Evolutionary conservation across 2,797 vertebrate species (phyloP).

Genomic region (Varecia variegata): DNA sequence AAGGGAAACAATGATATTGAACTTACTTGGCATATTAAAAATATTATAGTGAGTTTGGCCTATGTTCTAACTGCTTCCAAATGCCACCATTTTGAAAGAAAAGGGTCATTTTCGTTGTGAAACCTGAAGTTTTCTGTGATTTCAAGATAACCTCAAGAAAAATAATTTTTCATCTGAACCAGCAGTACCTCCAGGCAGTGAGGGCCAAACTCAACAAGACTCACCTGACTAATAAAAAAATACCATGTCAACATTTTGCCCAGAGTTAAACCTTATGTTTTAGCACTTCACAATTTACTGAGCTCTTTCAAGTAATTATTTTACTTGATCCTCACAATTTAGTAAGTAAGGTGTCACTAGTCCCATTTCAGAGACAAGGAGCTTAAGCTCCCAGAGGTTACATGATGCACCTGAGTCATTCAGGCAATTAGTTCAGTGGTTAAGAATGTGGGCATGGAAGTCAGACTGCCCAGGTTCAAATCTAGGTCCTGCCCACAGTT

Average conservation of each 20-base stretch:
- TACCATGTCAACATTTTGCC: neutral
- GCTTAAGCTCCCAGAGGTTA: neutral
- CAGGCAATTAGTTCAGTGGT: neutral
- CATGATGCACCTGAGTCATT: rapidly evolving
- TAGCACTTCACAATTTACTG: neutral
- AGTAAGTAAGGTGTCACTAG: neutral
- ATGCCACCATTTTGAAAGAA: neutral
- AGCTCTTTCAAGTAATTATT: neutral
- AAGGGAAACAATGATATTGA: neutral
- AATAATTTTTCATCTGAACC: neutral
- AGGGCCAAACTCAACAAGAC: neutral
- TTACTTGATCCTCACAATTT: neutral
- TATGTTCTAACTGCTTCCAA: neutral
- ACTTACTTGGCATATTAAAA: neutral
- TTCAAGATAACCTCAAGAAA: neutral
- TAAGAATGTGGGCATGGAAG: neutral
- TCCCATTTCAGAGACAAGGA: neutral
- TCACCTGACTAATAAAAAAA: neutral
- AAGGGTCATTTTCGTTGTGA: neutral
- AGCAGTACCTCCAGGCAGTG: neutral
- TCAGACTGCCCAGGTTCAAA: neutral
- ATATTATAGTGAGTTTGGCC: neutral
- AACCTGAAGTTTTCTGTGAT: constrained; percentile 3
- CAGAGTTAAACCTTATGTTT: neutral
- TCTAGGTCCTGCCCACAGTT: neutral